Percentiles rank a stretch among this genome's conserved stretches.
phyloP scores from a whole-genome alignment of 2,113 vertebrate genomes.

The Vulpes vulpes region DNA sequence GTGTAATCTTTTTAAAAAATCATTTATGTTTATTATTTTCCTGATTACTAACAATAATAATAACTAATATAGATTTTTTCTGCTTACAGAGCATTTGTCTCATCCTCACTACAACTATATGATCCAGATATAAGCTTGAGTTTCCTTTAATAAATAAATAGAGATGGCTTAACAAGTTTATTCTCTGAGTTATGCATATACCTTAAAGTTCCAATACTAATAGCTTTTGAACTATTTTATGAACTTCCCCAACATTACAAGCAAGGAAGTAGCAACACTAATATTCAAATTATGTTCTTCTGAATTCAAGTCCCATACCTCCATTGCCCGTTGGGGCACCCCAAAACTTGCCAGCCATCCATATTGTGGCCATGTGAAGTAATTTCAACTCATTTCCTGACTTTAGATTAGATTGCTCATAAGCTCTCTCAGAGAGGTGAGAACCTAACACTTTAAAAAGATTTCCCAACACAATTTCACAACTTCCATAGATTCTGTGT shows the following conservation, averaged over 20 bases:
- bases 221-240: background rate
- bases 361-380: background rate
- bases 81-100: background rate
- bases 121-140: background rate
- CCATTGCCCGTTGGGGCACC: background rate
- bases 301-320: conserved; percentile 1
- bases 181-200: background rate
- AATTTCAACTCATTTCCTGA: background rate
- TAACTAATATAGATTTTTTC: background rate
- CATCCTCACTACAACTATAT: background rate
- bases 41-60: background rate
- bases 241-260: background rate
- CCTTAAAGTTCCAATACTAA: conserved; percentile 6
- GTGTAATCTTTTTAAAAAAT: background rate
- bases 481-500: background rate
- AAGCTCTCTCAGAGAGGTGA: background rate
- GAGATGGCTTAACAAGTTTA: background rate
- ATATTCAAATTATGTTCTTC: conserved; percentile 45
- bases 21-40: background rate
- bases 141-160: background rate
- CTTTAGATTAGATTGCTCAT: background rate
- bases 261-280: conserved; percentile 38
- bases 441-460: background rate
- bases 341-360: background rate
- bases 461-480: background rate